Evolutionary conservation across 2,888 invertebrate species (phyloP), one percentile per base, ranked within the genome.

Genomic region (Anagyrus pseudococci): DNA sequence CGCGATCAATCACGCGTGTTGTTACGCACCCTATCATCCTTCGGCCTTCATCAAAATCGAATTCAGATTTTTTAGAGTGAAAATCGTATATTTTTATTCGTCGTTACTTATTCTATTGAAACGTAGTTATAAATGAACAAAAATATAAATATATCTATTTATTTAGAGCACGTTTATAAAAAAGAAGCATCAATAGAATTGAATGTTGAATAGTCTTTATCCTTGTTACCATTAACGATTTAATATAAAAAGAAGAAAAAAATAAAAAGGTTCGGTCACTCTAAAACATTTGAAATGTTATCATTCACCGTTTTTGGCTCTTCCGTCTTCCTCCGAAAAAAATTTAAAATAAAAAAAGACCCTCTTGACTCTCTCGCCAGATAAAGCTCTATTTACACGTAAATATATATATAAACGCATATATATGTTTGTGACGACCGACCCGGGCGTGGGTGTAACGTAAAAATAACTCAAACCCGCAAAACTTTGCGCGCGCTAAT

Each of bases 401-500:
- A 55, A 60, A 43, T 60, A 23, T 60, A 60, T 43, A 47, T 53
- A 23, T 58, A 50, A 54, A 60, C 48, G 54, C 26, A 48, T n/a
- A 10, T 8, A 8, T 37, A 55, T 22, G 19, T 48, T 20, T 37
- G 47, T 23, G 49, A 56, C 44, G 44, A 61, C 56, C 50, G 37
- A n/a, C 55, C 44, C 55, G 55, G 10, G 25, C 48, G 55, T 41
- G 44, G 43, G 54, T n/a, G n/a, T n/a, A n/a, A 40, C 1, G 10
- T 25, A 41, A 29, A 40, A n/a, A 23, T 26, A 25, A 1, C 13
- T 47, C 17, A 33, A 7, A 48, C 17, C 23, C 26, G 17, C n/a
- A 48, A 26, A 19, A 4, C 17, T 19, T 10, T 41, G 41, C 22
- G 17, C 41, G 37, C 4, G 17, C 44, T 20, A 25, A 10, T 37